Evolutionary conservation across 2,113 vertebrate species (phyloP).

Genomic region (Psammodynastes pulverulentus): DNA sequence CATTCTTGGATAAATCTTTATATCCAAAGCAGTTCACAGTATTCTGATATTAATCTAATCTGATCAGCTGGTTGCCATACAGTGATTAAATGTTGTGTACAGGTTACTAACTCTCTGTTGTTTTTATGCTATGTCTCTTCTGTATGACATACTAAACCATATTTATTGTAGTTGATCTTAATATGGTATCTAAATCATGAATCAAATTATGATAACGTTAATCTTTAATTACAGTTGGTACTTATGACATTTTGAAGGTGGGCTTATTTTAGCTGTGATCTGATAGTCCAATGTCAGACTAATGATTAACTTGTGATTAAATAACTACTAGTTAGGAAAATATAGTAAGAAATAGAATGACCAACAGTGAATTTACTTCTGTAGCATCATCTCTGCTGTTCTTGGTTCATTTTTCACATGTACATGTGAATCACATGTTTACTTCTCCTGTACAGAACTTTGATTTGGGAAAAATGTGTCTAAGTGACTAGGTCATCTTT

Average conservation of each 20-base stretch:
- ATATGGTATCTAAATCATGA: not conserved
- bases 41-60: not conserved
- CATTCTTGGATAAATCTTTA: not conserved
- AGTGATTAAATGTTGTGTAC: not conserved
- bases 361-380: not conserved
- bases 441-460: not conserved
- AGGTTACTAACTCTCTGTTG: not conserved
- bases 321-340: not conserved
- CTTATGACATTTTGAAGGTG: not conserved
- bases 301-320: not conserved
- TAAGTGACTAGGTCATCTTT: not conserved
- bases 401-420: not conserved
- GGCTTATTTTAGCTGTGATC: not conserved
- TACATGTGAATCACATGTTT: not conserved
- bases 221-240: not conserved
- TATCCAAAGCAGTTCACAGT: not conserved
- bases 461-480: not conserved
- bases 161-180: not conserved
- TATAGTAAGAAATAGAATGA: not conserved
- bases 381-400: not conserved
- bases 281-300: not conserved
- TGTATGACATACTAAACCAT: not conserved
- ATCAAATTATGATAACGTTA: not conserved
- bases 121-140: not conserved
- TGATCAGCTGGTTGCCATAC: not conserved